Conservation (phyloP, 2,113 vertebrate genomes). For the Macaca mulatta region DNA sequence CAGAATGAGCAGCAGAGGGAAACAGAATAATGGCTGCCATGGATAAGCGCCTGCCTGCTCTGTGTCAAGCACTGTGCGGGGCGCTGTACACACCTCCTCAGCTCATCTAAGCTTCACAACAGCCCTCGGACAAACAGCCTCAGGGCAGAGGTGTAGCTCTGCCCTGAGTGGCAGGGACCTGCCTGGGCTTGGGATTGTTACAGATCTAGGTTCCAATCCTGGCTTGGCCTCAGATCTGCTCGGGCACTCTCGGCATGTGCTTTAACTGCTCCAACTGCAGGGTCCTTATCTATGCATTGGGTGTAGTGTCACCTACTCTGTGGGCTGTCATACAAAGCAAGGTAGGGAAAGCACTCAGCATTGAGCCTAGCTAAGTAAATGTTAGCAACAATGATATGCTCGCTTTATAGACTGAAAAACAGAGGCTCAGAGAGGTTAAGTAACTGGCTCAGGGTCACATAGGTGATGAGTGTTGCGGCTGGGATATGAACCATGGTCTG, state of each 20-base stretch:
- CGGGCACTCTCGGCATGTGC: neutral
- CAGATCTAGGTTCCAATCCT: neutral
- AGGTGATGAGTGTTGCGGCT: neutral
- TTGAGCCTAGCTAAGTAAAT: neutral
- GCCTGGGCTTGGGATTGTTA: neutral
- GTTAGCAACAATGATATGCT: neutral
- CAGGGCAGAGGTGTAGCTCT: neutral
- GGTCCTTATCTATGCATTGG: neutral
- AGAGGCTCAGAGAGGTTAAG: neutral
- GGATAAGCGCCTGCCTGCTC: neutral
- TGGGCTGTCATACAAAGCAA: neutral
- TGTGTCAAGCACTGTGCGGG: rapidly evolving
- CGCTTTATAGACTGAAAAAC: neutral
- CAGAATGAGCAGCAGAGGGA: neutral
- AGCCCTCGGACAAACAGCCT: neutral
- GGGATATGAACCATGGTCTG: neutral
- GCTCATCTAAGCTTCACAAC: neutral
- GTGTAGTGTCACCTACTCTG: neutral
- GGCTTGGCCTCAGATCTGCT: neutral
- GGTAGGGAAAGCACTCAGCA: neutral
- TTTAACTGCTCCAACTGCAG: neutral
- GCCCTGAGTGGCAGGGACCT: neutral
- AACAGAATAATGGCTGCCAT: neutral
- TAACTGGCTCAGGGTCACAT: neutral
- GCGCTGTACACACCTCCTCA: rapidly evolving